Conservation (phyloP, 2,888 invertebrate genomes). For the Mythimna vitellina region DNA sequence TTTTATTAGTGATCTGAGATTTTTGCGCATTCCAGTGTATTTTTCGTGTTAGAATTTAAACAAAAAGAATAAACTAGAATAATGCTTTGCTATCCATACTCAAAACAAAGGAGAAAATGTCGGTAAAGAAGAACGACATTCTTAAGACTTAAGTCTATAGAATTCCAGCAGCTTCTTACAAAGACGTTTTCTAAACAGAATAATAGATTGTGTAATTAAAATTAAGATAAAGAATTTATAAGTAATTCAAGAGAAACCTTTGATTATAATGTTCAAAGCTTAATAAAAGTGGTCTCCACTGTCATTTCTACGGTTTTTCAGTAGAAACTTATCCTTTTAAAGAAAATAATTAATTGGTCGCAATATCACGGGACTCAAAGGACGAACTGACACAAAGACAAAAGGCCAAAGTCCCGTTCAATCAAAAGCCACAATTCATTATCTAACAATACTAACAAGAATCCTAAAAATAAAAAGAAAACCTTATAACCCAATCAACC, state of each 20-base stretch:
- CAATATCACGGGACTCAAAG: neutral
- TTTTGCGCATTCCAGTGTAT: no score
- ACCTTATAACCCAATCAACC: conserved; percentile 25
- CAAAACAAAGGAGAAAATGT: no score
- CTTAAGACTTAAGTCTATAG: neutral
- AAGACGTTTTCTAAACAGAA: neutral
- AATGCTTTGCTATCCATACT: no score
- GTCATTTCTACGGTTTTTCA: neutral
- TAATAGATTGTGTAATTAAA: conserved; percentile 1
- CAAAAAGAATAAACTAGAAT: no score
- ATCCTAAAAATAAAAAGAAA: neutral
- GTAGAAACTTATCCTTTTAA: neutral
- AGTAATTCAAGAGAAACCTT: neutral
- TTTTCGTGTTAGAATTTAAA: no score
- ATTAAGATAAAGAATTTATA: neutral
- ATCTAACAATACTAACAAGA: neutral
- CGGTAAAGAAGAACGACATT: no score
- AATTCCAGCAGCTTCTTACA: neutral
- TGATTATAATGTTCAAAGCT: neutral
- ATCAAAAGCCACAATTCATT: conserved; percentile 9
- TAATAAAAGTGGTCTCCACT: neutral
- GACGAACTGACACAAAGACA: neutral
- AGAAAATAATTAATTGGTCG: neutral
- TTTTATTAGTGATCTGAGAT: no score
- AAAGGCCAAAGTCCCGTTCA: neutral